phyloP scores from a whole-genome alignment of 2,113 vertebrate species.

The Accipiter cooperii region DNA sequence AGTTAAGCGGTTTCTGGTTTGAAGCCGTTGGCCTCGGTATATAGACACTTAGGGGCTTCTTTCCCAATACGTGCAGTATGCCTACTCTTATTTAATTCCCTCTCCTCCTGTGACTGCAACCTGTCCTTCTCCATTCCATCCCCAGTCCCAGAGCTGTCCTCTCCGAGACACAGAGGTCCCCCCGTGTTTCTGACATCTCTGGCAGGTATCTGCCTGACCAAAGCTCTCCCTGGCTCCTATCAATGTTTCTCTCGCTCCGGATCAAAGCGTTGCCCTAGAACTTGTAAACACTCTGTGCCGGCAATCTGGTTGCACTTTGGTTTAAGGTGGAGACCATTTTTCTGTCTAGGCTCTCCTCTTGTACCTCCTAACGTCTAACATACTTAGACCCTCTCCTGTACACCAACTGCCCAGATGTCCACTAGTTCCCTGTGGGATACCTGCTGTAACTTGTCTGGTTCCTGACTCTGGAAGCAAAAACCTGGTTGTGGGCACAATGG shows the following conservation, averaged over 20 bases:
- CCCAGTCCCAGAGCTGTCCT: not conserved
- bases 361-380: not conserved
- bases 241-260: not conserved
- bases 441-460: not conserved
- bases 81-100: not conserved
- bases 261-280: not conserved
- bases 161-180: not conserved
- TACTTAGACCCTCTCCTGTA: not conserved
- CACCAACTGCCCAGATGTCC: not conserved
- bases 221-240: not conserved
- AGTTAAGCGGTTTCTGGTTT: not conserved
- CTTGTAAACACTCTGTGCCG: not conserved
- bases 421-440: not conserved
- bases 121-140: not conserved
- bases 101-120: not conserved
- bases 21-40: not conserved
- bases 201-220: not conserved
- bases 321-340: not conserved
- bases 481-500: fast-evolving
- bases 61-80: fast-evolving
- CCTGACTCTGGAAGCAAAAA: not conserved
- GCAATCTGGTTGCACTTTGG: not conserved
- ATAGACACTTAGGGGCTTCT: not conserved
- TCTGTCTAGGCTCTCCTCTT: not conserved
- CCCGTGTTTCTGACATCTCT: not conserved